A percentile compares a stretch with the other conserved stretches of the same genome.
Conservation (phyloP, 53 echinoderm and acorn worm genomes). For the Paelopatides confundens region DNA sequence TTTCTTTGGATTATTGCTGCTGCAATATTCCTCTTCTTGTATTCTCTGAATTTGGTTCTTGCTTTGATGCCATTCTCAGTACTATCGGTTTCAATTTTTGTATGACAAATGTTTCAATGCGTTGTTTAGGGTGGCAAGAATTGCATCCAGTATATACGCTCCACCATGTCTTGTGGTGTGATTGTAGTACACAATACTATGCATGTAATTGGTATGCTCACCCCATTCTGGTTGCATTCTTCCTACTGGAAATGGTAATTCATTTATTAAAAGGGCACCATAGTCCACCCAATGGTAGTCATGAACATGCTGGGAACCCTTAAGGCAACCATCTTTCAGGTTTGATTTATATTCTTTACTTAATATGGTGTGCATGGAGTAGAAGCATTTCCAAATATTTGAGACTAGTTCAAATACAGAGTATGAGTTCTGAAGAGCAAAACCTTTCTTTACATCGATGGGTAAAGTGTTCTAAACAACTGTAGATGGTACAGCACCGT, state of each 20-base stretch:
- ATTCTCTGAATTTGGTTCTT: neutral
- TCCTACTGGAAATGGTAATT: constrained; percentile 51
- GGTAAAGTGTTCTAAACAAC: neutral
- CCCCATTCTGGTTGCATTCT: constrained; percentile 74
- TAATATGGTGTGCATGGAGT: constrained; percentile 45
- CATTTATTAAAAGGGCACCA: constrained; percentile 51
- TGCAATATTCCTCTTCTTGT: constrained; percentile 11
- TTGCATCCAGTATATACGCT: constrained; percentile 53
- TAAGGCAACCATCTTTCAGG: constrained; percentile 13
- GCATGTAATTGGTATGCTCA: constrained; percentile 68
- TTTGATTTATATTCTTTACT: neutral
- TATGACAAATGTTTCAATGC: neutral
- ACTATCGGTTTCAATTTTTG: neutral
- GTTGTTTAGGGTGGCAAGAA: neutral
- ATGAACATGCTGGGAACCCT: neutral
- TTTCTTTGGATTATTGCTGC: neutral
- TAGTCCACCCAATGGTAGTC: constrained; percentile 38
- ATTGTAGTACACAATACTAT: constrained; percentile 62
- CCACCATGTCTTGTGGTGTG: constrained; percentile 78
- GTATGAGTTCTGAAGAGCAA: neutral
- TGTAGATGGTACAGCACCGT: neutral
- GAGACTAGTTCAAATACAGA: neutral
- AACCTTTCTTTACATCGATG: neutral
- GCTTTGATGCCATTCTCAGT: neutral
- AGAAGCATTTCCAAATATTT: constrained; percentile 59